phyloP scores from a whole-genome alignment of 2,888 invertebrate genomes.

The Diabrotica balteata region DNA sequence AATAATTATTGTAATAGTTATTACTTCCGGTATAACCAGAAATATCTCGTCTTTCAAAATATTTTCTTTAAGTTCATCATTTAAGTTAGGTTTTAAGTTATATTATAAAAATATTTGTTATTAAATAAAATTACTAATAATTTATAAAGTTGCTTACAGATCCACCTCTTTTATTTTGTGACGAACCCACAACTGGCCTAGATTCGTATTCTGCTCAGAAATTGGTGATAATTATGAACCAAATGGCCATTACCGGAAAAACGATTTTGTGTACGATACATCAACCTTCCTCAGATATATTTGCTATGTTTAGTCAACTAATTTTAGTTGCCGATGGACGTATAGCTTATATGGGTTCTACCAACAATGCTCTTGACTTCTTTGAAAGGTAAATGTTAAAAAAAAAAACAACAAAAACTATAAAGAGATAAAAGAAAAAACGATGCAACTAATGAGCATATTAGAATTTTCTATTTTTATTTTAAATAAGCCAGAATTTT shows the following conservation, averaged over 20 bases:
- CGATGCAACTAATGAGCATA: too few relatives aligned
- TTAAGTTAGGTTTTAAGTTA: too few relatives aligned
- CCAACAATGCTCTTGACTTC: constrained; percentile 70
- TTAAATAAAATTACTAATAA: constrained; percentile 7
- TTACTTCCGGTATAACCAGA: too few relatives aligned
- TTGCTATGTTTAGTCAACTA: constrained; percentile 80
- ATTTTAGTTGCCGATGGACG: constrained; percentile 87
- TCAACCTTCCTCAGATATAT: constrained; percentile 89
- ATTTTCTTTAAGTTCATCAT: too few relatives aligned
- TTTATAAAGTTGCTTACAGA: constrained; percentile 78
- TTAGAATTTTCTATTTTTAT: too few relatives aligned
- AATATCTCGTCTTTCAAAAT: too few relatives aligned
- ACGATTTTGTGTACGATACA: constrained; percentile 94
- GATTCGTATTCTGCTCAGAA: constrained; percentile 93
- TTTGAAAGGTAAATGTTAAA: constrained; percentile 68
- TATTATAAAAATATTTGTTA: constrained; percentile 11
- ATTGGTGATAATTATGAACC: constrained; percentile 74
- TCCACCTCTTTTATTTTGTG: constrained; percentile 91
- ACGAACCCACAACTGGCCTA: constrained; percentile 93
- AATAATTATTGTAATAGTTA: too few relatives aligned
- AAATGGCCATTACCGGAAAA: constrained; percentile 77
- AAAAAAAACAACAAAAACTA: too few relatives aligned
- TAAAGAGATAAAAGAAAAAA: too few relatives aligned
- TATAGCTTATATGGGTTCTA: constrained; percentile 82
- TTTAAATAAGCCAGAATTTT: too few relatives aligned